Percentiles rank a stretch among this genome's conserved stretches.
Evolutionary conservation across 2,113 vertebrate species (phyloP).

Genomic region (Bostrychus sinensis): DNA sequence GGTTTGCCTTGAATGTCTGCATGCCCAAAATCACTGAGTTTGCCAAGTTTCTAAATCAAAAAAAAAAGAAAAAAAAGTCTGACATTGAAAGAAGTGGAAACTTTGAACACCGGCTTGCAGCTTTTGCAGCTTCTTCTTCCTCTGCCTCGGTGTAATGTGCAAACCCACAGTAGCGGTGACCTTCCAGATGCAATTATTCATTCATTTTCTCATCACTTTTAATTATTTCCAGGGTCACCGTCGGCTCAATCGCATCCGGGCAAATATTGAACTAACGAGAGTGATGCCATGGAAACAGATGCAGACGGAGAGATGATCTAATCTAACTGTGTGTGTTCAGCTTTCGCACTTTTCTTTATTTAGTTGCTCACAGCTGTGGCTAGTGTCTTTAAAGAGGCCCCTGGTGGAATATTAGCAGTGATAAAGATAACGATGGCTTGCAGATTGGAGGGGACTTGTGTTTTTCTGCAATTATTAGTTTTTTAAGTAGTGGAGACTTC

Average conservation of each 20-base stretch:
- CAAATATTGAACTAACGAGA: conserved; percentile 8
- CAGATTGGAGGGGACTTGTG: background rate
- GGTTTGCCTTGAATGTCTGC: no score
- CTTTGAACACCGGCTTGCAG: conserved; percentile 14
- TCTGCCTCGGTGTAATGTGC: conserved; percentile 21
- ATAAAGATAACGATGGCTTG: background rate
- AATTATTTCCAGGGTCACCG: conserved; percentile 43
- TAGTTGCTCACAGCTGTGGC: background rate
- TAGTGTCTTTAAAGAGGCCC: background rate
- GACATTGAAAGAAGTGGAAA: conserved; percentile 9
- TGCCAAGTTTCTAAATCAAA: no score
- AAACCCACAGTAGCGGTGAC: conserved; percentile 7
- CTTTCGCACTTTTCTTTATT: background rate
- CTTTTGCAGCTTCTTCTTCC: no score
- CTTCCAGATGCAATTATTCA: conserved; percentile 34
- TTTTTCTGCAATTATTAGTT: conserved; percentile 4
- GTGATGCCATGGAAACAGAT: conserved; percentile 35
- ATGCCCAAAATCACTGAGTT: no score
- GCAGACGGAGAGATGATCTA: background rate
- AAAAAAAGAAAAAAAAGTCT: no score
- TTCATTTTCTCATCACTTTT: conserved; percentile 31
- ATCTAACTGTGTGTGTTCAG: background rate
- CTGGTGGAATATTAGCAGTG: background rate
- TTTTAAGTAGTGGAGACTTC: background rate
- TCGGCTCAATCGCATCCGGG: conserved; percentile 14